Conservation (phyloP, 1,140 invertebrate genomes). For the Cataglyphis hispanica region DNA sequence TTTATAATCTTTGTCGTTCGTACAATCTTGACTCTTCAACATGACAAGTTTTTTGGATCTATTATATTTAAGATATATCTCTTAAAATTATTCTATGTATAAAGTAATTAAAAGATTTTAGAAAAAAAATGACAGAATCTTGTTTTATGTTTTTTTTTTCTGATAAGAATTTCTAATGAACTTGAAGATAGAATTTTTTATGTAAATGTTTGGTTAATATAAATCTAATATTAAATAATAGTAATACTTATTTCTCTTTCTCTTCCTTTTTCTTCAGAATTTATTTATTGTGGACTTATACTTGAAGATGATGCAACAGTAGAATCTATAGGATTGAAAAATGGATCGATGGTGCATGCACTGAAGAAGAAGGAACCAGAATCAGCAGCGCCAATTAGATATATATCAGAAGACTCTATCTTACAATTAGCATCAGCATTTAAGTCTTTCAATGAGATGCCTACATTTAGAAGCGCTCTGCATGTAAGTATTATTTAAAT, state of each 20-base stretch:
- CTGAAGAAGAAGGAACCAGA: conserved; percentile 84
- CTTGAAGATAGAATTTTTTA: not conserved
- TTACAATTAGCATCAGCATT: conserved; percentile 85
- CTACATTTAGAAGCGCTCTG: conserved; percentile 84
- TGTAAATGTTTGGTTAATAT: not conserved
- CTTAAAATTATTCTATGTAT: not conserved
- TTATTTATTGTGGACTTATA: conserved; percentile 87
- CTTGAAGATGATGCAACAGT: conserved; percentile 86
- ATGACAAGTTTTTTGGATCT: not conserved
- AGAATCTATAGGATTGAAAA: conserved; percentile 86
- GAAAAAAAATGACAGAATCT: not conserved
- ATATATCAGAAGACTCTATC: conserved; percentile 84
- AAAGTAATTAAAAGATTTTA: too few species aligned
- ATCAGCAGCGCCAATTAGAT: conserved; percentile 69
- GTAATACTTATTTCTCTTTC: conserved; percentile 68
- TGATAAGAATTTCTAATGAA: not conserved
- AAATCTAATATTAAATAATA: conserved; percentile 15
- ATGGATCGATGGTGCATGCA: conserved; percentile 87
- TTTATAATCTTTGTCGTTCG: conserved; percentile 38
- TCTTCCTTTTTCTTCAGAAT: conserved; percentile 82
- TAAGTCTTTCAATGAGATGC: conserved; percentile 84
- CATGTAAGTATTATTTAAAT: conserved; percentile 80
- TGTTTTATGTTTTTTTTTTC: not conserved
- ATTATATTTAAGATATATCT: not conserved
- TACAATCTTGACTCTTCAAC: conserved; percentile 34